Evolutionary conservation across 2,888 invertebrate species (phyloP), one percentile per base, ranked within the genome.

Genomic region (Euplexia lucipara): DNA sequence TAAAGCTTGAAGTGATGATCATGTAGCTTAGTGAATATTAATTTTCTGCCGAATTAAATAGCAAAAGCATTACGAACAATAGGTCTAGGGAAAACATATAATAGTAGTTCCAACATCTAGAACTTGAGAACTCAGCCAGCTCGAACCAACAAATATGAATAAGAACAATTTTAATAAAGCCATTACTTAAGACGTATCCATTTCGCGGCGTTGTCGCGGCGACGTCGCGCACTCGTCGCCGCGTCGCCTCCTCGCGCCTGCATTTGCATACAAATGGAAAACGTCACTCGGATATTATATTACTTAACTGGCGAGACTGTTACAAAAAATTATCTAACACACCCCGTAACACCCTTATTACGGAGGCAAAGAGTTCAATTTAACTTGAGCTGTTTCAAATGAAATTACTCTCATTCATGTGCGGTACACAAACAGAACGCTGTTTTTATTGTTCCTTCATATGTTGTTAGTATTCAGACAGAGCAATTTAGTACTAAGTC

Each of bases 221-320:
- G 74, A 62, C 78, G 74, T 68, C 65, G 67, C 66, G 69, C 44
- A 53, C 61, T 72, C 80, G 78, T 75, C 84, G 74, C 68, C 64
- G 61, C 59, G 66, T 52, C 60, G 60, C 22, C 30, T 59, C 20
- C 44, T 64, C 70, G 70, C 44, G 77, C 71, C 77, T 86, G 84
- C 89, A 93, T 93, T 92, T 91, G 90, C 92, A 93, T 93, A 91
- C 91, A 93, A 91, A 93, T 92, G 89, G 92, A 90, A 92, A 89
- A 85, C 87, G 92, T 92, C 92, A 88, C 84, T 81, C 68, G 74
- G 84, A 88, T 89, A 90, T 90, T 90, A 90, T 88, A 89, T 87
- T 88, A 87, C 89, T 84, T 85, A 88, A 82, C 82, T 81, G 78
- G 82, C 52, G 69, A 67, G 66, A 79, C 74, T 66, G 69, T 68